Conservation (phyloP, 2,113 vertebrate genomes). For the Rhombomys opimus region DNA sequence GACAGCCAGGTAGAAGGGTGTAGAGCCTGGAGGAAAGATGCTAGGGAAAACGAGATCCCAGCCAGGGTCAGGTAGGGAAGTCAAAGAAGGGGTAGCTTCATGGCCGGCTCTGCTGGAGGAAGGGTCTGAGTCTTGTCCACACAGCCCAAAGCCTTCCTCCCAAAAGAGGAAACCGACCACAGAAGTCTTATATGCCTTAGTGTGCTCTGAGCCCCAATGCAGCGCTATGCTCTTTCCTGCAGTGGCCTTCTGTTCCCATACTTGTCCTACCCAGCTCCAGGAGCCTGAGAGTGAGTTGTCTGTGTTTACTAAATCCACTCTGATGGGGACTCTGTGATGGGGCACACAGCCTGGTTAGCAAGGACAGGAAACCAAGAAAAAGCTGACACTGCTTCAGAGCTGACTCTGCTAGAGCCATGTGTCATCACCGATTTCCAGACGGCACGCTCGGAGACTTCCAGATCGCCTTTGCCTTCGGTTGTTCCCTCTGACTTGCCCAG, state of each 20-base stretch:
- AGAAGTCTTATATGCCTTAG: background rate
- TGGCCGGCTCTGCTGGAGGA: no score
- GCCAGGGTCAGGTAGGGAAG: no score
- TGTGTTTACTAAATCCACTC: background rate
- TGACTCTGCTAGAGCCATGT: no score
- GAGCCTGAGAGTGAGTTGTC: background rate
- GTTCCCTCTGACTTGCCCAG: background rate
- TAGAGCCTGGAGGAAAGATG: background rate
- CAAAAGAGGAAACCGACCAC: background rate
- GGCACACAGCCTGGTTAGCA: background rate
- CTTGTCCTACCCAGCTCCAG: accelerated
- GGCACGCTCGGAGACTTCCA: background rate
- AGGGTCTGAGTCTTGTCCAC: background rate
- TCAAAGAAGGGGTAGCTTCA: background rate
- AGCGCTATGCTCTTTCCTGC: accelerated
- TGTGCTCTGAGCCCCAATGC: background rate
- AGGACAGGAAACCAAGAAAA: background rate
- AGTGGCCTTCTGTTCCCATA: background rate
- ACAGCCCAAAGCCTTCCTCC: background rate
- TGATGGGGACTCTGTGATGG: background rate
- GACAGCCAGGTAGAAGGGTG: background rate
- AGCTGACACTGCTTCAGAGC: background rate
- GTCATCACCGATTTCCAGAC: background rate
- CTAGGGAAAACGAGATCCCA: background rate
- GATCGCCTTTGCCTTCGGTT: background rate